Conservation (phyloP, 2,888 invertebrate species). For the Nesidiocoris tenuis region DNA sequence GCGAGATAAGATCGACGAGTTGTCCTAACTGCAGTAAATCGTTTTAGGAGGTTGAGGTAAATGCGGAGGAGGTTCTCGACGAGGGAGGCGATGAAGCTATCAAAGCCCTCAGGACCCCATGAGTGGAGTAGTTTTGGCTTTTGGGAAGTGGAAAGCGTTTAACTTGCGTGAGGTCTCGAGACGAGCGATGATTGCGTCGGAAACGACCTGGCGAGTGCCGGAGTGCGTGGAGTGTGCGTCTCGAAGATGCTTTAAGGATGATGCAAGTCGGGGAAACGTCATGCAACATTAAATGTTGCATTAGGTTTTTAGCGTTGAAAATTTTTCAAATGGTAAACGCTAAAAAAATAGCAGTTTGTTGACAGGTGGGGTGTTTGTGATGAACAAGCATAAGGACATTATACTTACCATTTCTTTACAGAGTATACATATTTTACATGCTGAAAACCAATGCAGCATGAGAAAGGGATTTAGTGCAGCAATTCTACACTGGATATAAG, state of each 20-base stretch:
- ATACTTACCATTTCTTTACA: too few relatives aligned
- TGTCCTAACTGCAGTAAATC: background rate
- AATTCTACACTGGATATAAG: too few relatives aligned
- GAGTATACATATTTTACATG: too few relatives aligned
- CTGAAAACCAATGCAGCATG: too few relatives aligned
- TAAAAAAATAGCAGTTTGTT: too few relatives aligned
- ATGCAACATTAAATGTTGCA: too few relatives aligned
- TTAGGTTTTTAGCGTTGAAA: too few relatives aligned
- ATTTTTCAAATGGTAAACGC: too few relatives aligned
- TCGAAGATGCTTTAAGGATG: background rate
- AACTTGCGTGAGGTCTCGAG: constrained; percentile 40
- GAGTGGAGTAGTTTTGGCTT: background rate
- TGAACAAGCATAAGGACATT: too few relatives aligned
- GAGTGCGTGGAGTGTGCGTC: background rate
- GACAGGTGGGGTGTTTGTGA: too few relatives aligned
- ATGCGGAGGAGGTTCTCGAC: background rate
- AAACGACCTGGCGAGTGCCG: background rate
- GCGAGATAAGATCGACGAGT: background rate
- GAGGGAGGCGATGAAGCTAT: background rate
- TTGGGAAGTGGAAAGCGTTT: constrained; percentile 20
- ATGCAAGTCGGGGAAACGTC: too few relatives aligned
- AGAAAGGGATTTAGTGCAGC: too few relatives aligned
- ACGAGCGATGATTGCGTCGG: constrained; percentile 35
- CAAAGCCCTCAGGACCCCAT: background rate
- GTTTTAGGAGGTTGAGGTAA: background rate